Evolutionary conservation across 1,140 invertebrate genomes (phyloP), one percentile per base, ranked within the genome.

Genomic region (Mya arenaria): DNA sequence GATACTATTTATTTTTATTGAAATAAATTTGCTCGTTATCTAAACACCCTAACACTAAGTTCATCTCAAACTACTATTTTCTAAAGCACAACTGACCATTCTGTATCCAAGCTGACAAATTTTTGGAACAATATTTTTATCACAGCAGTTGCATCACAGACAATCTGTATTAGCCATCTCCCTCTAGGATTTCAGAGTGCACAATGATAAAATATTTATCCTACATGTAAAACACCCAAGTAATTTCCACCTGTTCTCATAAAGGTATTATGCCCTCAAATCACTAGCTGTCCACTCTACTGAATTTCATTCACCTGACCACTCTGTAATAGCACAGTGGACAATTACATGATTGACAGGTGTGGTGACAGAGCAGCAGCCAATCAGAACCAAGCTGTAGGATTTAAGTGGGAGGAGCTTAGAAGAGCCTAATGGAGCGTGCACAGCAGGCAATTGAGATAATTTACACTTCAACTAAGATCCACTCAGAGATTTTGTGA

Each of bases 161-260:
- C 30, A 34, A 72, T 58, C 69, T 34, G 1, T n/a, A 34, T 8
- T n/a, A 72, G 69, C 69, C 69, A 72, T 58, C 69, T 72, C 41
- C 25, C 23, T 44, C 19, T 23, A 69, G 23, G 39, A 28, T 34
- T 23, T n/a, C n/a, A n/a, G 25, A 75, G 56, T 75, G 39, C 72
- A 75, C 58, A 37, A 62, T 15, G 58, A 75, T 75, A 75, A 75
- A 75, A 75, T 75, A 75, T 58, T 62, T 62, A 72, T 23, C 30
- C 55, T n/a, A 36, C 13, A 58, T 34, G 36, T 36, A 36, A 52
- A 72, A 72, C 69, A 56, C 69, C 69, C 36, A 52, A 58, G 69
- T 72, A 52, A 72, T 30, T 58, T 17, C 60, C n/a, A 36, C 48
- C 69, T 36, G 39, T 32, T 71, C 30, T 71, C 68, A n/a, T n/a